Evolutionary conservation across 2,888 invertebrate genomes (phyloP), one percentile per base, ranked within the genome.

Genomic region (Bembecia ichneumoniformis): DNA sequence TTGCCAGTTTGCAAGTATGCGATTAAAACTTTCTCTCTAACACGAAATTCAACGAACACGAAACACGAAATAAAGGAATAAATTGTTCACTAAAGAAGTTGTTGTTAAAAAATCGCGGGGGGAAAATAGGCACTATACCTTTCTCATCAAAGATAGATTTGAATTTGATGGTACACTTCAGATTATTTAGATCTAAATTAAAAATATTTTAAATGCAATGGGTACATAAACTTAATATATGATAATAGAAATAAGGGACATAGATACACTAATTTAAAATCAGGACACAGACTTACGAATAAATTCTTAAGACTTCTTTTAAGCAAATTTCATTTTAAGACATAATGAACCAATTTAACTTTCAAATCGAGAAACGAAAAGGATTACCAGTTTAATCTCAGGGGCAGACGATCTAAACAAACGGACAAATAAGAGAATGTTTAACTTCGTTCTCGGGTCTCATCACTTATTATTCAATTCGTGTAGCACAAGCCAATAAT

Each of bases 271-370:
- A 40, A 40, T 40, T 40, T 13, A 40, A 40, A 40, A 40, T 14
- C 40, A 14, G 14, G 40, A 40, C 11, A 40, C 5, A 40, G 40
- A 40, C 40, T 40, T 40, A 13, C 14, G 13, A 5, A 13, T 40
- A 13, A 40, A 40, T 28, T 40, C 13, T 40, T 14, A 14, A 5
- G 40, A 40, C 40, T 55, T 52, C 55, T 55, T 54, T 54, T 50
- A 54, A 53, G 51, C 57, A 56, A 61, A 63, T 60, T 63, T 60
- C 50, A 57, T 59, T 54, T 57, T 47, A 52, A 52, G 55, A 58
- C 60, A 58, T 69, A 75, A 71, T 65, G 60, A 73, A 68, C 66
- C 70, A 71, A 72, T 74, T 74, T 65, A 60, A 59, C 60, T 70
- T 55, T 55, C 58, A 58, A 63, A 64, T 58, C 35, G 28, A 14